Conservation (phyloP, 2,797 vertebrate genomes). For the Neosilurus hyrtlii region DNA sequence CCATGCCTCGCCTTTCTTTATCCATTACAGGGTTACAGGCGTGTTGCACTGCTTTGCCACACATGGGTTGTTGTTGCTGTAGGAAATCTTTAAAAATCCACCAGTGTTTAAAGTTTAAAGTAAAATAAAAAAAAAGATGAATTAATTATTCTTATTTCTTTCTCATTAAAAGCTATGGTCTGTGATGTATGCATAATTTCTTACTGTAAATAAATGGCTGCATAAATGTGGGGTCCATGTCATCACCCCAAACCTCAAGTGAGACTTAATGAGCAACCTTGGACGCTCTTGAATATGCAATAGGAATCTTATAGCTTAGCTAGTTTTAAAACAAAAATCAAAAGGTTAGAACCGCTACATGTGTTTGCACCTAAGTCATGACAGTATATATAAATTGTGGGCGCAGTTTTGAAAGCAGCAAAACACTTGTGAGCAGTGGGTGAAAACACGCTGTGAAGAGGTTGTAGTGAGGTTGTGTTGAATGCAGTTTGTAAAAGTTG, state of each 20-base stretch:
- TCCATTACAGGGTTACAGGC: slow-evolving; percentile 31
- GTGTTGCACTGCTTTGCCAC: slow-evolving; percentile 25
- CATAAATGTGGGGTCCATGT: slow-evolving; percentile 38
- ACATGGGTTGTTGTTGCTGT: slow-evolving; percentile 22
- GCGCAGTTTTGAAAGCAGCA: too few relatives aligned
- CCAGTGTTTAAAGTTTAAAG: slow-evolving; percentile 16
- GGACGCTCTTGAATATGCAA: slow-evolving; percentile 50
- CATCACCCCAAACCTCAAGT: slow-evolving; percentile 41
- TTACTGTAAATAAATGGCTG: slow-evolving; percentile 46
- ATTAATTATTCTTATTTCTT: slow-evolving; percentile 43
- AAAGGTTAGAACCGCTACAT: background rate
- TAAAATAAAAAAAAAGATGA: slow-evolving; percentile 11
- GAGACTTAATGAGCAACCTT: slow-evolving; percentile 49
- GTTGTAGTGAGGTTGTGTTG: too few relatives aligned
- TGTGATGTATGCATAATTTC: slow-evolving; percentile 46
- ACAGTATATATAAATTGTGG: too few relatives aligned
- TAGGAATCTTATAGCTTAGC: slow-evolving; percentile 41
- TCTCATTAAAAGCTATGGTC: slow-evolving; percentile 47
- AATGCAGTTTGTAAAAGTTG: too few relatives aligned
- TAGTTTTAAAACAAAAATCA: slow-evolving; percentile 51
- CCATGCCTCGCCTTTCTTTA: background rate
- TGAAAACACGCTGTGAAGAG: too few relatives aligned
- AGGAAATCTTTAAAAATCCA: slow-evolving; percentile 23
- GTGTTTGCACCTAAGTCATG: too few relatives aligned
- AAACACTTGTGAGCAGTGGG: too few relatives aligned